phyloP scores from a whole-genome alignment of 2,797 vertebrate genomes.

The Eurystomus glaucurus region DNA sequence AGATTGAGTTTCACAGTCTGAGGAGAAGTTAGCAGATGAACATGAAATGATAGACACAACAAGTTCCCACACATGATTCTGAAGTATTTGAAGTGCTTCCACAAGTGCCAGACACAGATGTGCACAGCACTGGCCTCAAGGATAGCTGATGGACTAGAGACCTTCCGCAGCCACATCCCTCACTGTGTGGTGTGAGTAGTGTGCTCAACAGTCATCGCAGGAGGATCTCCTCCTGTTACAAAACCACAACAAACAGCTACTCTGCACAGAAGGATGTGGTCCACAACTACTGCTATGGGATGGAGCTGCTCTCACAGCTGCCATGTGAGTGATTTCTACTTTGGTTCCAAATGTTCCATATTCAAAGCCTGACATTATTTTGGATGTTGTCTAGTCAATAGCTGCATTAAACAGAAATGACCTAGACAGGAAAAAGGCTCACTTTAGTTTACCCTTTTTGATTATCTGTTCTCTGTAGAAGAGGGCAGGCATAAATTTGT shows the following conservation, averaged over 20 bases:
- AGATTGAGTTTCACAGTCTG: background rate
- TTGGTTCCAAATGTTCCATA: background rate
- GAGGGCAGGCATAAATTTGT: background rate
- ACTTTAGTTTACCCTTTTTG: background rate
- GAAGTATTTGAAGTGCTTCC: background rate
- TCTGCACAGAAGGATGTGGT: background rate
- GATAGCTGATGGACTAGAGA: background rate
- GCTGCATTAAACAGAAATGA: background rate
- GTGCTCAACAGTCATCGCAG: background rate
- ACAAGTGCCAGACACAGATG: fast-evolving
- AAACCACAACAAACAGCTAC: background rate
- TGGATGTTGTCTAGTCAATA: background rate
- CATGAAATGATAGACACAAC: background rate
- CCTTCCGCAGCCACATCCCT: background rate
- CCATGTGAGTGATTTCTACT: background rate
- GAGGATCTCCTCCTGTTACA: background rate
- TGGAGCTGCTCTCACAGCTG: background rate
- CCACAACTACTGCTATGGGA: background rate
- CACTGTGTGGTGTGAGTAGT: no score
- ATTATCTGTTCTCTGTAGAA: background rate
- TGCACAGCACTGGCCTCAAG: background rate
- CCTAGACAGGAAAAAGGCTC: background rate
- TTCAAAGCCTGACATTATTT: background rate
- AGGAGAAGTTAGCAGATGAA: background rate
- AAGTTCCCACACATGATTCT: background rate